Conservation (phyloP, 2,797 vertebrate genomes). For the Dromococcyx pavoninus region DNA sequence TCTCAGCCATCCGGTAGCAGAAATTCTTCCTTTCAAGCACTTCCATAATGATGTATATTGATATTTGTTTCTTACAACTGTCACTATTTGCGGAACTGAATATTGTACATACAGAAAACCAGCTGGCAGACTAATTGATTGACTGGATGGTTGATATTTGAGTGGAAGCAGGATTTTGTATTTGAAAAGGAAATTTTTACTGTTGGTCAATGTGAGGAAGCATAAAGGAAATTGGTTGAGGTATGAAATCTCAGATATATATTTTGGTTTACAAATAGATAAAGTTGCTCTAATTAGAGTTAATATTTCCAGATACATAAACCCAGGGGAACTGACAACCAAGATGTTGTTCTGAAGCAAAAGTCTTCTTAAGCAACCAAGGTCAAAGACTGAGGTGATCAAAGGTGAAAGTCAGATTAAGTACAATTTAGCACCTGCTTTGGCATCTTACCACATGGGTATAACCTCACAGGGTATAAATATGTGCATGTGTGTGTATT, state of each 20-base stretch:
- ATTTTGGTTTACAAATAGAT: neutral
- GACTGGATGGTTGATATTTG: neutral
- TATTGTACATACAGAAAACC: neutral
- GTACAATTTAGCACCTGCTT: neutral
- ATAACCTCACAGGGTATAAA: neutral
- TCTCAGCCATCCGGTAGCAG: neutral
- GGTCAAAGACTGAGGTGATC: neutral
- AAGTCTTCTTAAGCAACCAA: neutral
- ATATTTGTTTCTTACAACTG: constrained; percentile 2
- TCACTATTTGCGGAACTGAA: neutral
- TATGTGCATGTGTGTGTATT: fast-evolving
- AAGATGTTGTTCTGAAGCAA: neutral
- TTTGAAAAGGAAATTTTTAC: constrained; percentile 15
- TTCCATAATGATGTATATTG: neutral
- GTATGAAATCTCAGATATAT: neutral
- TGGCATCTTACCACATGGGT: neutral
- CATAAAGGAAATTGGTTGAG: constrained; percentile 24
- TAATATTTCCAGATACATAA: neutral
- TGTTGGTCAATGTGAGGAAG: neutral
- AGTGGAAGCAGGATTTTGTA: neutral
- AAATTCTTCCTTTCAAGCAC: neutral
- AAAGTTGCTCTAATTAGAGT: constrained; percentile 8
- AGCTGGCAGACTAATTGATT: neutral
- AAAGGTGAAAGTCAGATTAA: constrained; percentile 14
- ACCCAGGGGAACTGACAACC: neutral